Evolutionary conservation across 2,797 vertebrate species (phyloP), one percentile per base, ranked within the genome.

Genomic region (Phrynocephalus forsythii): DNA sequence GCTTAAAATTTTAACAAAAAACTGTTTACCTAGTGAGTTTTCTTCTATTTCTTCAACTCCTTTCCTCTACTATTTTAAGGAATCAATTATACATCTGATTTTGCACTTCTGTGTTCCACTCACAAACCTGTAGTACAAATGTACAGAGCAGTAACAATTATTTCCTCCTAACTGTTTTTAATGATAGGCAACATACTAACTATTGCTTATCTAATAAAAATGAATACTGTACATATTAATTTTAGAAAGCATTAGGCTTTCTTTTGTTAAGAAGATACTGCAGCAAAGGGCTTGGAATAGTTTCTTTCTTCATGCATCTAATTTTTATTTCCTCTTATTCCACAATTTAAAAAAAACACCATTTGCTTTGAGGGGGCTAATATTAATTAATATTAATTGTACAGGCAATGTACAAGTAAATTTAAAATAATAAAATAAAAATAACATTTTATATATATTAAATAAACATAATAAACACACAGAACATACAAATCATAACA

Each of bases 91-190:
- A 7, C 56, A 18, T 60, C 3, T 18, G 28, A 79, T 30, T 60
- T 20, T 60, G 77, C n/a, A 50, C 15, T 6, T 16, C 50, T 56
- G 75, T 78, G 11, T 3, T 16, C 26, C 8, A 79, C 20, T 56
- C 69, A 83, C 33, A 73, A 83, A 73, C 50, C 38, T 60, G 48
- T 60, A 38, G 20, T 9, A 38, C 5, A 16, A 15, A 33, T 60
- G 44, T n/a, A 71, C 18, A 66, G 56, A 80, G 22, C 77, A 33
- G 60, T 11, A 33, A 44, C 79, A 52, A 89, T 84, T n/a, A 78
- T 0, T 56, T 67, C 30, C 52, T 85, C 88, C 82, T 79, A 10
- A 90, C 24, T 82, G 68, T 82, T 71, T 30, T 10, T 89, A 80
- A 0, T 6, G 44, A 75, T 5, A 81, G 28, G 26, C 52, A n/a